These are phyloP conservation scores for Nemapogon koenigi DNA, from an alignment of 2,888 invertebrate genomes.

Conservation along the genomic window DNA sequence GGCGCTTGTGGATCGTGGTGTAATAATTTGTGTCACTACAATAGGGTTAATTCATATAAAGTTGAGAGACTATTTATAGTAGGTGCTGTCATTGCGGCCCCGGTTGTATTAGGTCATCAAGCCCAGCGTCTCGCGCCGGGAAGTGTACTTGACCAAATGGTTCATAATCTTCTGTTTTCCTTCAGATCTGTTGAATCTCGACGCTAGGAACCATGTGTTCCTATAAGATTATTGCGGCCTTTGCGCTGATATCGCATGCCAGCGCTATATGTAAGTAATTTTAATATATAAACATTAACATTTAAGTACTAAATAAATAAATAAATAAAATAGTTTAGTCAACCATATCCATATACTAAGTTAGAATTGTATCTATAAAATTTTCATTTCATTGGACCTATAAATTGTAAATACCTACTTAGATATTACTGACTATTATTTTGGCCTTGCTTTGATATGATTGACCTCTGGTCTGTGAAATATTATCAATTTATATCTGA, in stretches of 20 bases:
- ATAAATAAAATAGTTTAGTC: too few species aligned
- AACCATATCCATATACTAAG: too few species aligned
- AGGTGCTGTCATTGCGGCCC: constrained; percentile 62
- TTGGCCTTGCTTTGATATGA: constrained; percentile 27
- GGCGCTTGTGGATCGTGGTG: constrained; percentile 17
- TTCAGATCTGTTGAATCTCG: constrained; percentile 44
- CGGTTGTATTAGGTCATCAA: constrained; percentile 59
- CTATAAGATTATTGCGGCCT: constrained; percentile 39
- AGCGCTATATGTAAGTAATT: constrained; percentile 47
- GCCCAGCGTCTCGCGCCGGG: constrained; percentile 54
- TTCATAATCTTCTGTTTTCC: constrained; percentile 50
- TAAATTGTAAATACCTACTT: too few species aligned
- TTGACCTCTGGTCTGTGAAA: constrained; percentile 19
- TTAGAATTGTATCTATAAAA: too few species aligned
- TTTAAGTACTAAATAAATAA: too few species aligned
- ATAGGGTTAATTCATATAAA: constrained; percentile 33
- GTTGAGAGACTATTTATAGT: constrained; percentile 67
- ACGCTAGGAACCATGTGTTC: constrained; percentile 43
- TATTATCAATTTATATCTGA: not conserved
- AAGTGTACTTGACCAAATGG: constrained; percentile 35
- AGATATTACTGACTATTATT: constrained; percentile 29
- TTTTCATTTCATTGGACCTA: too few species aligned
- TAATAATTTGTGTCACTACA: constrained; percentile 32
- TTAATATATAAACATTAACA: too few species aligned
- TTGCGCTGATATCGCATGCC: constrained; percentile 41